Evolutionary conservation across 2,113 vertebrate species (phyloP).

Genomic region (Spea multiplicata): DNA sequence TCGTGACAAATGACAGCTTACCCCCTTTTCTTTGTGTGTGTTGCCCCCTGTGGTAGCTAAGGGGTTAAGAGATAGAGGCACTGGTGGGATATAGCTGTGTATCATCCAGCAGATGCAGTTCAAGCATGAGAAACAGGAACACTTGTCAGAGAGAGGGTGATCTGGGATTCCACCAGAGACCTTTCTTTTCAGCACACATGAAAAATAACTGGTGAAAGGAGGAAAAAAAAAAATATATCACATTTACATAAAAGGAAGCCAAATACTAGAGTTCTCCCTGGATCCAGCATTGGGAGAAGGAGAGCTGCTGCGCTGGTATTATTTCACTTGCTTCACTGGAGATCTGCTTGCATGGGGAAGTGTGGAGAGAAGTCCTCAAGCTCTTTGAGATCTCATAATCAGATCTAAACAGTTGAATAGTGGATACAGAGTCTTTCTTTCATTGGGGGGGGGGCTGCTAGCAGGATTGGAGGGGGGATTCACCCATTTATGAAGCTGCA

Average conservation of each 20-base stretch:
- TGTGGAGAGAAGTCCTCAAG: constrained; percentile 3
- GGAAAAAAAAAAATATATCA: neutral
- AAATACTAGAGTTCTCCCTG: neutral
- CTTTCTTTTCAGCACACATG: neutral
- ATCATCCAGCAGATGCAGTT: constrained; percentile 16
- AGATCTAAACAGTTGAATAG: neutral
- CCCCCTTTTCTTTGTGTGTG: neutral
- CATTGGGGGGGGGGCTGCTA: neutral
- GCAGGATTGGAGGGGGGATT: neutral
- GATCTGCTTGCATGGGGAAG: constrained; percentile 9
- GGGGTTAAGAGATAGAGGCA: constrained; percentile 9
- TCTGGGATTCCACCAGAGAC: constrained; percentile 11
- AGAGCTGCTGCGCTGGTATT: constrained; percentile 2
- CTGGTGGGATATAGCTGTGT: constrained; percentile 1
- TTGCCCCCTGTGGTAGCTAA: neutral
- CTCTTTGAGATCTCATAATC: neutral
- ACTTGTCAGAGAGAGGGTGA: constrained; percentile 20
- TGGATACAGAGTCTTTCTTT: neutral
- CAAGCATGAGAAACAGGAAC: constrained; percentile 15
- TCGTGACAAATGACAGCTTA: too few relatives aligned
- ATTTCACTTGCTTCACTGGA: constrained; percentile 18
- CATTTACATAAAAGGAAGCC: neutral
- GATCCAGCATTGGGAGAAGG: constrained; percentile 10
- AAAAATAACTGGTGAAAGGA: neutral
- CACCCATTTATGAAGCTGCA: neutral